Evolutionary conservation across 2,888 invertebrate species (phyloP).

Genomic region (Pilophorus perplexus): DNA sequence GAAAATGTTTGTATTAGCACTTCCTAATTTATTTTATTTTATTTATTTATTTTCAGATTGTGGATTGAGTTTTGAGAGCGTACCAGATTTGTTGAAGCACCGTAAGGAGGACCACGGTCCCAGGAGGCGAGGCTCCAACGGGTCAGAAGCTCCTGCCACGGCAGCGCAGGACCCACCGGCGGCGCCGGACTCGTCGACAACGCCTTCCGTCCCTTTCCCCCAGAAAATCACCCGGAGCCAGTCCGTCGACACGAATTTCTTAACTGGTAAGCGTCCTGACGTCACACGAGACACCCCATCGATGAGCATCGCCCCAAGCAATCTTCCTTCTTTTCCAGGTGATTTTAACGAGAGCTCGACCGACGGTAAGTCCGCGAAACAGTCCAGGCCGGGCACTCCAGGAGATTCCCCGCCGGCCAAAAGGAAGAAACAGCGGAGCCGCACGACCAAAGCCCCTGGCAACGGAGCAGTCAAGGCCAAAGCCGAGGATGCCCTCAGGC

Average conservation of each 20-base stretch:
- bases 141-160: not conserved
- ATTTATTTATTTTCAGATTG: conserved; percentile 48
- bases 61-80: conserved; percentile 47
- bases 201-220: not conserved
- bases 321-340: too few species aligned
- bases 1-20: too few species aligned
- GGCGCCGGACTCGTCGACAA: not conserved
- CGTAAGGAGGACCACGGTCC: conserved; percentile 45
- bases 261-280: not conserved
- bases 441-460: not conserved
- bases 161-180: too few species aligned
- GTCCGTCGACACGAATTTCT: conserved; percentile 7
- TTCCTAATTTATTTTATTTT: too few species aligned
- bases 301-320: too few species aligned
- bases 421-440: not conserved
- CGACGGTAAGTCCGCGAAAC: too few species aligned
- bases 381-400: not conserved
- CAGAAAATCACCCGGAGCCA: conserved; percentile 2
- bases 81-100: conserved; percentile 47
- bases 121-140: conserved; percentile 22
- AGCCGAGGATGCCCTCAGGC: conserved; percentile 49
- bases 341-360: too few species aligned
- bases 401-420: not conserved
- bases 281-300: too few species aligned
- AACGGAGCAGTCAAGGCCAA: not conserved